phyloP scores from a whole-genome alignment of 2,888 invertebrate species.

The Isotomurus palustris region DNA sequence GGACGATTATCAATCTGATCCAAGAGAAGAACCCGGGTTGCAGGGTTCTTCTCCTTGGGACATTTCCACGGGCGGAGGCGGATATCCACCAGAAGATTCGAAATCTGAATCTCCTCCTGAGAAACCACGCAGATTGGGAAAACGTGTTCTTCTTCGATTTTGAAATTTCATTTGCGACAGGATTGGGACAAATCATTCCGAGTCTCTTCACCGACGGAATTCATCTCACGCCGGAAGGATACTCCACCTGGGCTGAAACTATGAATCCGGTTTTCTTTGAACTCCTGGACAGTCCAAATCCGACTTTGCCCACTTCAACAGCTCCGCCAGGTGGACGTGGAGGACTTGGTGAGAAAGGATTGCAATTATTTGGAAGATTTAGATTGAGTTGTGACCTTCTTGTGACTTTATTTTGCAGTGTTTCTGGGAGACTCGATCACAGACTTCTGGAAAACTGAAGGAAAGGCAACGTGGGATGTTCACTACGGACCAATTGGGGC shows the following conservation, averaged over 20 bases:
- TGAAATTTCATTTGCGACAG: constrained; percentile 18
- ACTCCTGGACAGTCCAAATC: constrained; percentile 4
- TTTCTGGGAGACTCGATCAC: constrained; percentile 24
- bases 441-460: constrained; percentile 5
- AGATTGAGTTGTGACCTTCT: too few species aligned
- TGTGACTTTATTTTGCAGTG: too few species aligned
- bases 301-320: too few species aligned
- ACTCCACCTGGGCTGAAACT: constrained; percentile 21
- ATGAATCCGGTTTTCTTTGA: constrained; percentile 21
- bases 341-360: neutral
- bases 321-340: too few species aligned
- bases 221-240: constrained; percentile 19
- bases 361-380: too few species aligned
- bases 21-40: constrained; percentile 15
- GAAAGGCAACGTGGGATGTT: constrained; percentile 11
- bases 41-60: constrained; percentile 24
- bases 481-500: constrained; percentile 1
- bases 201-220: constrained; percentile 10
- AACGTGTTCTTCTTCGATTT: constrained; percentile 23
- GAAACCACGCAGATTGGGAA: constrained; percentile 6
- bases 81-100: constrained; percentile 17
- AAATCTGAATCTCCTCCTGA: constrained; percentile 14
- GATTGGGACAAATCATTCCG: constrained; percentile 14
- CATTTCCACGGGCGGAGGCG: constrained; percentile 19
- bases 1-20: constrained; percentile 17